Evolutionary conservation across 2,888 invertebrate genomes (phyloP).

Genomic region (Cheilosia impressa): DNA sequence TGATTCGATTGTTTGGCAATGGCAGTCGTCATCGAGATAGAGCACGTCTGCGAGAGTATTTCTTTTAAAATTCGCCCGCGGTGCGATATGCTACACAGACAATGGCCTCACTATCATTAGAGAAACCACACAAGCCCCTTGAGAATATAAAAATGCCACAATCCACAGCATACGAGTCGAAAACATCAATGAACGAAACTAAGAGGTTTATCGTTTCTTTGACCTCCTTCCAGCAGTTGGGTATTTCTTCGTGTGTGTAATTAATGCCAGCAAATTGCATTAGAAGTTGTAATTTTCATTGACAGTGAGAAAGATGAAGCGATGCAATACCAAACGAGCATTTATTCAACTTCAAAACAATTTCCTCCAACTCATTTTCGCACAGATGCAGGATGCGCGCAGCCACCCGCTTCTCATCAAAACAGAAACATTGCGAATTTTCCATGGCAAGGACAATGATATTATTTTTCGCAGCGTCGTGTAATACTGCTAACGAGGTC

Average conservation of each 20-base stretch:
- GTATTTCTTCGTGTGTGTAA: conserved; percentile 47
- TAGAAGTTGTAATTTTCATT: background rate
- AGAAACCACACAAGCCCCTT: background rate
- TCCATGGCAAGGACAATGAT: conserved; percentile 42
- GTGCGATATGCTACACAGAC: background rate
- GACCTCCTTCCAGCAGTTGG: conserved; percentile 8
- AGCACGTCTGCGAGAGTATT: conserved; percentile 25
- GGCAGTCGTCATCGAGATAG: background rate
- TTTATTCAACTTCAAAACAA: conserved; percentile 47
- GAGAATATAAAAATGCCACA: conserved; percentile 3
- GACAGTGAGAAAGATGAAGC: background rate
- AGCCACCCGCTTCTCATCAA: conserved; percentile 5
- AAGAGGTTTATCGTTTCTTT: conserved; percentile 3
- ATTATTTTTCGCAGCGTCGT: conserved; percentile 39
- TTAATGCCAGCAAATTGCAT: conserved; percentile 40
- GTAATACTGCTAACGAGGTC: conserved; percentile 27
- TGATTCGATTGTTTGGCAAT: conserved; percentile 10
- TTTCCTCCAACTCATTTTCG: conserved; percentile 20
- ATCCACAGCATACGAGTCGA: background rate
- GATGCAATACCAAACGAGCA: background rate
- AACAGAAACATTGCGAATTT: conserved; percentile 31
- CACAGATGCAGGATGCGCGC: conserved; percentile 15
- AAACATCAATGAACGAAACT: conserved; percentile 17
- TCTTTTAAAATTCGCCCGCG: conserved; percentile 9
- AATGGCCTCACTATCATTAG: conserved; percentile 37